Evolutionary conservation across 1,140 invertebrate genomes (phyloP), one percentile per base, ranked within the genome.

Genomic region (Phenacoccus solenopsis): DNA sequence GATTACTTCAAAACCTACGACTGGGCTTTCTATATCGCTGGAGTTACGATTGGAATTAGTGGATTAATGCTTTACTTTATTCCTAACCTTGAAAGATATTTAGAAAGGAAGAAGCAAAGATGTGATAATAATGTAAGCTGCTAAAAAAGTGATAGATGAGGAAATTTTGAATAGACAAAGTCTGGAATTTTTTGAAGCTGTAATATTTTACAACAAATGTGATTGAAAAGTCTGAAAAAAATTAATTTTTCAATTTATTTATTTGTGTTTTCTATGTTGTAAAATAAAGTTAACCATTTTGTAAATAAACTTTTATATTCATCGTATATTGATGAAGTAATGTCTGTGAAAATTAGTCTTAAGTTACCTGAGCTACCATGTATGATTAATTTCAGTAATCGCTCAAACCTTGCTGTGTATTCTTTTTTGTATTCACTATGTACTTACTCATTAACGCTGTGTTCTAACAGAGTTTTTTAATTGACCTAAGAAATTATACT

Each of bases 21-120:
- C 76, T 86, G 88, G 16, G 91, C 89, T 2, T 97, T 96, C 78
- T 86, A 87, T 70, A 80, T 93, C 38, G 87, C 90, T 9, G 94
- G 94, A 1, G 77, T 82, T 1, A 88, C 90, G 78, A 93, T 98
- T 57, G 86, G 88, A 0, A 68, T 93, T 22, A 94, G 92, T 79
- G 95, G 96, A 10, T 22, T 92, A 5, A 93, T 98, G 80, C 82
- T 98, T 49, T 97, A 93, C 78, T 77, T 86, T 59, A 90, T 97
- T 75, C 94, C 94, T 1, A 80, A 84, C n/a, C 75, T 96, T 28
- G 87, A 91, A 78, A 81, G 82, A 70, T 78, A 10, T 1, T 59
- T 28, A 1, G 56, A 35, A 69, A 67, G 57, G n/a, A 69, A 32
- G 13, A 67, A 68, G 24, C 38, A 49, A 49, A 49, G 16, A 49